Conservation (phyloP, 2,113 vertebrate genomes). For the Synchiropus splendidus region DNA sequence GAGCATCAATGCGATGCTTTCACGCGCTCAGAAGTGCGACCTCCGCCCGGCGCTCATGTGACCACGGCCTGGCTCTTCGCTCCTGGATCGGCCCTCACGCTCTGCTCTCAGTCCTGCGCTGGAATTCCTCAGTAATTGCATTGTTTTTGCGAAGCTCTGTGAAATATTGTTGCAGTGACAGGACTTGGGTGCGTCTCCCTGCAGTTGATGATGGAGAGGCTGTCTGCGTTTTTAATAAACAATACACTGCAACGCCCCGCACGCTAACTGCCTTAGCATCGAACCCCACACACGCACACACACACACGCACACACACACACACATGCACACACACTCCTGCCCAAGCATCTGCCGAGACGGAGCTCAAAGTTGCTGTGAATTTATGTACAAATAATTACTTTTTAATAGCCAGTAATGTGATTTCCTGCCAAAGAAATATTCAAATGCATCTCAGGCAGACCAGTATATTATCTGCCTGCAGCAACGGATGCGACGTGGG, state of each 20-base stretch:
- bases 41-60: too few species aligned
- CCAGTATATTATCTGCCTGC: conserved; percentile 76
- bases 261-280: conserved; percentile 72
- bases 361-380: conserved; percentile 2
- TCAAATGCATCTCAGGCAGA: conserved; percentile 75
- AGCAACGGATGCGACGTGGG: conserved; percentile 62
- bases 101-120: too few species aligned
- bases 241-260: conserved; percentile 53
- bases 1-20: too few species aligned
- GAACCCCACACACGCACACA: conserved; percentile 36
- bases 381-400: conserved; percentile 74
- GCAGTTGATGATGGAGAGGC: conserved; percentile 67
- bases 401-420: conserved; percentile 78
- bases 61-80: too few species aligned
- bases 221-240: conserved; percentile 72
- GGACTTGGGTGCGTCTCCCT: conserved; percentile 5
- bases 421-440: conserved; percentile 80
- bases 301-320: conserved; percentile 38
- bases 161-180: too few species aligned
- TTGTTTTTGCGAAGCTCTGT: too few species aligned
- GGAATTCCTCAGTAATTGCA: too few species aligned
- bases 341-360: conserved; percentile 10
- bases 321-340: conserved; percentile 61
- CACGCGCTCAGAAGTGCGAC: too few species aligned
- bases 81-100: too few species aligned